Evolutionary conservation across 2,888 invertebrate genomes (phyloP), one percentile per base, ranked within the genome.

Genomic region (Arctia plantaginis): DNA sequence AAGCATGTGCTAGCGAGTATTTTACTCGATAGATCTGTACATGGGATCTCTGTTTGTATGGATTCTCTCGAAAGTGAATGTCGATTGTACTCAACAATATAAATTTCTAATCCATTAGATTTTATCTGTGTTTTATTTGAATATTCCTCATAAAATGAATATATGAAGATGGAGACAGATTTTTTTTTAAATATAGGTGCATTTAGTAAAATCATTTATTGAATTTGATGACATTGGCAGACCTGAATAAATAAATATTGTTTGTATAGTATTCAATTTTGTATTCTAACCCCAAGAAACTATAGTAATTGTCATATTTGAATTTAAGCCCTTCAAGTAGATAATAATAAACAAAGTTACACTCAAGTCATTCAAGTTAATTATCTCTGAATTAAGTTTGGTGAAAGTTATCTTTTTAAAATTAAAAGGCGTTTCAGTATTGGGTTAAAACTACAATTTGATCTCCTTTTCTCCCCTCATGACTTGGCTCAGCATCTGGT

Each of bases 401-500:
- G n/a, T n/a, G 55, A 55, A n/a, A n/a, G n/a, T 55, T 10, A 55
- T 55, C 12, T n/a, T 55, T 13, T 55, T 55, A 27, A n/a, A 55
- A 55, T 27, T n/a, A 55, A 10, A n/a, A n/a, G 13, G 1, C n/a
- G 23, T 1, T n/a, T 55, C 4, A n/a, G n/a, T 66, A 66, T 35
- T 15, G n/a, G 23, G 3, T 7, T 41, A n/a, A 59, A n/a, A 75
- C 69, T 68, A 59, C 35, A 94, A 79, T 82, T 92, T 93, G 73
- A 95, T 91, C 73, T 95, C 85, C 89, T 90, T 92, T 41, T 94
- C 94, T 3, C 94, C 94, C 77, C 96, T 94, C 94, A 98, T 97
- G 66, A 98, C 98, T 93, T 98, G 97, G 72, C 96, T 96, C 74
- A 99, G 94, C 99, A 99, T 99, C 93, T 98, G 98, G 93, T 99